A percentile compares a stretch with the other conserved stretches of the same genome.
These are phyloP conservation scores for Dasypogon diadema DNA, from an alignment of 2,888 invertebrate species.

Conservation along the genomic window DNA sequence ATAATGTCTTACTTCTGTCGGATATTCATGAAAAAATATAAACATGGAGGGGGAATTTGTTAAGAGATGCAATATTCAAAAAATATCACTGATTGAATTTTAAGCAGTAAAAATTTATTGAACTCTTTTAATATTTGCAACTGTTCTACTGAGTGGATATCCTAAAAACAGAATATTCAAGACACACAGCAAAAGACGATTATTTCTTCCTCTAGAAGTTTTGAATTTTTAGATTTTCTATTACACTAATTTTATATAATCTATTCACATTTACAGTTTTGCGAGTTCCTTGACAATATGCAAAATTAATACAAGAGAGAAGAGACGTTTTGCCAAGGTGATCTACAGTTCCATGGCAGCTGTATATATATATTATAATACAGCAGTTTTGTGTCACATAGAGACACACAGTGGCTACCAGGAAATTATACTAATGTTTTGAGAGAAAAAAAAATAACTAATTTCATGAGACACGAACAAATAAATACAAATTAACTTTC, in stretches of 20 bases:
- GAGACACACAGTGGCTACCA: slow-evolving; percentile 11
- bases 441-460: slow-evolving; percentile 25
- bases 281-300: slow-evolving; percentile 45
- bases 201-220: not conserved
- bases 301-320: not conserved
- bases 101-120: slow-evolving; percentile 1
- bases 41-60: no score
- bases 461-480: slow-evolving; percentile 43
- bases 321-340: slow-evolving; percentile 1
- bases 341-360: slow-evolving; percentile 41
- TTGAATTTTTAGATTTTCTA: slow-evolving; percentile 14
- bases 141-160: not conserved
- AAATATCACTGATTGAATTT: not conserved
- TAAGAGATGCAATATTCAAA: not conserved
- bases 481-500: slow-evolving; percentile 45
- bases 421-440: slow-evolving; percentile 19
- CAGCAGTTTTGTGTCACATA: slow-evolving; percentile 11
- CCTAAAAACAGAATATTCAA: slow-evolving; percentile 31
- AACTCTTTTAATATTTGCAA: not conserved
- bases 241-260: slow-evolving; percentile 39
- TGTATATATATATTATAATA: slow-evolving; percentile 2
- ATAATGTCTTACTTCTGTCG: no score
- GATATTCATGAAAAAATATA: no score
- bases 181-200: slow-evolving; percentile 32
- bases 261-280: slow-evolving; percentile 47